phyloP scores from a whole-genome alignment of 2,797 vertebrate species.

The Cossypha niveicapilla region DNA sequence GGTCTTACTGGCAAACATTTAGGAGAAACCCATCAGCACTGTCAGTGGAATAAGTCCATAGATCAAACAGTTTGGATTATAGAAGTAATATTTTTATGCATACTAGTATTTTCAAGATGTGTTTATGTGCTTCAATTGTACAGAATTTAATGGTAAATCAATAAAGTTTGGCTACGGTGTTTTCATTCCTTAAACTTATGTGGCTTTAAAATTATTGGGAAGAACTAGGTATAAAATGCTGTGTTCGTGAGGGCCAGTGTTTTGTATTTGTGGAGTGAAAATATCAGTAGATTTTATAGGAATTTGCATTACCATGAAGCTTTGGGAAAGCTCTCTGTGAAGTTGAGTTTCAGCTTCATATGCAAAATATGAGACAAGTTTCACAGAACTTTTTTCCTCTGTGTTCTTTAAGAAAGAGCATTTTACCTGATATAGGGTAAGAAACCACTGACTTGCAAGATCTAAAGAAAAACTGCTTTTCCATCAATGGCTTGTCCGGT shows the following conservation, averaged over 20 bases:
- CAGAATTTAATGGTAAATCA: not conserved
- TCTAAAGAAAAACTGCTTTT: not conserved
- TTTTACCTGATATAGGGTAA: not conserved
- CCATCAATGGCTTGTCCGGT: not conserved
- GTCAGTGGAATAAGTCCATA: not conserved
- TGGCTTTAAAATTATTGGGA: not conserved
- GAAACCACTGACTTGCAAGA: not conserved
- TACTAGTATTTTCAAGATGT: not conserved
- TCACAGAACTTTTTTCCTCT: not conserved
- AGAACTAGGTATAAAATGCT: not conserved
- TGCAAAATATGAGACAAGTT: not conserved
- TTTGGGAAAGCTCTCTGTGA: not conserved
- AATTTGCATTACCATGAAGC: not conserved
- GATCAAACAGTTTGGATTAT: not conserved
- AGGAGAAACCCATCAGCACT: not conserved
- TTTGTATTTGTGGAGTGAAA: not conserved
- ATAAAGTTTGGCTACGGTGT: fast-evolving
- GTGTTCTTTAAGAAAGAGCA: not conserved
- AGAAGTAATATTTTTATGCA: not conserved
- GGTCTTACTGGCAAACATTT: not conserved
- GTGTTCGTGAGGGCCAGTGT: not conserved
- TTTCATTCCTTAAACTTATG: not conserved
- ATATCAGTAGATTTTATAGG: not conserved
- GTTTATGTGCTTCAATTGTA: not conserved
- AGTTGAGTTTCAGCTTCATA: not conserved